phyloP scores from a whole-genome alignment of 2,888 invertebrate genomes.

The Campaea margaritaria region DNA sequence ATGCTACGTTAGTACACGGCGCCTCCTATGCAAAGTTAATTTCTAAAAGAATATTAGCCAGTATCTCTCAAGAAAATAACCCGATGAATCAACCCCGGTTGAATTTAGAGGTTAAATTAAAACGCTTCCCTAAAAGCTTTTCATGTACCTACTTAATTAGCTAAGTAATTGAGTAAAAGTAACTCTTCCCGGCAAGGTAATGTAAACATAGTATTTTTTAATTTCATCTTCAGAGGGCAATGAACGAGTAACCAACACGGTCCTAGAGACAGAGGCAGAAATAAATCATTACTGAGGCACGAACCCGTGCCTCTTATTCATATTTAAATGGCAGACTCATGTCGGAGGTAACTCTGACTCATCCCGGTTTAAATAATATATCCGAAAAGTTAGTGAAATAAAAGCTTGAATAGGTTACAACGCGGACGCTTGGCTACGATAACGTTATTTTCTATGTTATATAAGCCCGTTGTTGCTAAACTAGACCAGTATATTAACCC shows the following conservation, averaged over 20 bases:
- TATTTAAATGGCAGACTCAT: slow-evolving; percentile 51
- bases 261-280: slow-evolving; percentile 43
- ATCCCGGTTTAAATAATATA: slow-evolving; percentile 42
- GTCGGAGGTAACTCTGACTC: slow-evolving; percentile 38
- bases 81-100: neutral
- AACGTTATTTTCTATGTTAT: slow-evolving; percentile 17
- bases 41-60: no score
- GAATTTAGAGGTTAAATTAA: neutral
- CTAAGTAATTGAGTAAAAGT: slow-evolving; percentile 1
- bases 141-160: neutral
- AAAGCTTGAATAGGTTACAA: slow-evolving; percentile 22
- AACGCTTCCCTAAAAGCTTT: slow-evolving; percentile 3
- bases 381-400: slow-evolving; percentile 34
- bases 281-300: slow-evolving; percentile 56
- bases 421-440: slow-evolving; percentile 11
- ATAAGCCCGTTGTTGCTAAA: no score
- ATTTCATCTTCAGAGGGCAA: slow-evolving; percentile 32
- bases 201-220: slow-evolving; percentile 10
- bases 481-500: no score
- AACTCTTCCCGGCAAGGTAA: slow-evolving; percentile 7
- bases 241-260: slow-evolving; percentile 36
- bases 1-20: no score
- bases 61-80: neutral
- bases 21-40: no score
- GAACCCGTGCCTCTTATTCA: slow-evolving; percentile 53